These are phyloP conservation scores for Alauda arvensis DNA, from an alignment of 2,797 vertebrate genomes.

Conservation along the genomic window DNA sequence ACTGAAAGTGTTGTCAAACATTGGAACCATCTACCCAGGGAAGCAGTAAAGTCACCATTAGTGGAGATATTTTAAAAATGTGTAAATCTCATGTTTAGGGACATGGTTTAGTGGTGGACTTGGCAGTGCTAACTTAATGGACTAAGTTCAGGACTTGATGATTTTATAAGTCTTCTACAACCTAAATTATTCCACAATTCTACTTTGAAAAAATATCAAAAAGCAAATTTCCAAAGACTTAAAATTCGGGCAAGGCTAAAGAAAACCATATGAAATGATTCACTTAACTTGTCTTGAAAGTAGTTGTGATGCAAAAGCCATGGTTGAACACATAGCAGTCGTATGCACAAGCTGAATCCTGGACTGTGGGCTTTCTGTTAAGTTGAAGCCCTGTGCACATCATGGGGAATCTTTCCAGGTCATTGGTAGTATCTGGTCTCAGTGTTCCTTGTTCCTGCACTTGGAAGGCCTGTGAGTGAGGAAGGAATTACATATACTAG, in stretches of 20 bases:
- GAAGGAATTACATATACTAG: neutral
- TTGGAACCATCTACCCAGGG: neutral
- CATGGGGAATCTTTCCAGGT: neutral
- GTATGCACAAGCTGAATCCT: fast-evolving
- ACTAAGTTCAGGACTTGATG: neutral
- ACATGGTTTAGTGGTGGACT: neutral
- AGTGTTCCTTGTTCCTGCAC: neutral
- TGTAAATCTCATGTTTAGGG: neutral
- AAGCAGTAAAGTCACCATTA: neutral
- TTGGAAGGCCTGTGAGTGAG: neutral
- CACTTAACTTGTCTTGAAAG: neutral
- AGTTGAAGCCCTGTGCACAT: neutral
- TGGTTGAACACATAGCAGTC: neutral
- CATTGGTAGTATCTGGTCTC: neutral
- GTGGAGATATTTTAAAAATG: neutral
- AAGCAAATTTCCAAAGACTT: neutral
- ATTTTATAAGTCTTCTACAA: neutral
- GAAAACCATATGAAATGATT: neutral
- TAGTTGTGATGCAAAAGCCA: neutral
- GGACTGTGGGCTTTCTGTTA: neutral
- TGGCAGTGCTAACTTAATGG: neutral
- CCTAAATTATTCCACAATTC: neutral
- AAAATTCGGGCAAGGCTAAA: neutral
- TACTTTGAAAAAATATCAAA: neutral
- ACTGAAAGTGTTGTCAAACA: neutral